Percentiles rank a stretch among this genome's conserved stretches.
Conservation (phyloP, 2,888 invertebrate species). For the Spisula subtruncata region DNA sequence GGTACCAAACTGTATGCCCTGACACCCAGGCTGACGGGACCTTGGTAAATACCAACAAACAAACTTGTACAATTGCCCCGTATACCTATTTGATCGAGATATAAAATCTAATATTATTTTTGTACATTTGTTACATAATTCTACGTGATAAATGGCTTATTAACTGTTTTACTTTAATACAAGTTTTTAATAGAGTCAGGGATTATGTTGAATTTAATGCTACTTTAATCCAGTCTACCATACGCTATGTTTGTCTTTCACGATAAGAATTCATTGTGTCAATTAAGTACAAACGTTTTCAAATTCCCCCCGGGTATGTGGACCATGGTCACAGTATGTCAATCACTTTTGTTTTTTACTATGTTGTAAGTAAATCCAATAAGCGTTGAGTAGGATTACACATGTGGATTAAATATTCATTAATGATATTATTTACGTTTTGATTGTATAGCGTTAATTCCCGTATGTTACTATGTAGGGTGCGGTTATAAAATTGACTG, state of each 20-base stretch:
- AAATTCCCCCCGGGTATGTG: not conserved
- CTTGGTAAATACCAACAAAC: too few relatives aligned
- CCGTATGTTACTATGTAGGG: too few relatives aligned
- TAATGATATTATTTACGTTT: not conserved
- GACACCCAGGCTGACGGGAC: too few relatives aligned
- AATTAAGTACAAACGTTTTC: not conserved
- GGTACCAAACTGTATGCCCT: too few relatives aligned
- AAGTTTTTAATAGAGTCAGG: not conserved
- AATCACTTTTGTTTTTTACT: not conserved
- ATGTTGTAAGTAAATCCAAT: not conserved
- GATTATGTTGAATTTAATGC: not conserved
- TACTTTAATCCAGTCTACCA: not conserved
- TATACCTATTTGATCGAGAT: too few relatives aligned
- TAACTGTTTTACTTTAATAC: conserved; percentile 6
- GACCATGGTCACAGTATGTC: not conserved
- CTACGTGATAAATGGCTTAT: too few relatives aligned
- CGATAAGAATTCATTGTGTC: not conserved
- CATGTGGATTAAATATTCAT: not conserved
- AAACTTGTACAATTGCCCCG: too few relatives aligned
- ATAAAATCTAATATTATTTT: too few relatives aligned
- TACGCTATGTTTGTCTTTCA: not conserved
- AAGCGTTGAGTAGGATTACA: conserved; percentile 1
- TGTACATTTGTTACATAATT: too few relatives aligned
- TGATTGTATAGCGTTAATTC: too few relatives aligned
- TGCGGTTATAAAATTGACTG: too few relatives aligned